Percentiles rank a stretch among this genome's conserved stretches.
phyloP scores from a whole-genome alignment of 2,113 vertebrate species.

The Catagonus wagneri region DNA sequence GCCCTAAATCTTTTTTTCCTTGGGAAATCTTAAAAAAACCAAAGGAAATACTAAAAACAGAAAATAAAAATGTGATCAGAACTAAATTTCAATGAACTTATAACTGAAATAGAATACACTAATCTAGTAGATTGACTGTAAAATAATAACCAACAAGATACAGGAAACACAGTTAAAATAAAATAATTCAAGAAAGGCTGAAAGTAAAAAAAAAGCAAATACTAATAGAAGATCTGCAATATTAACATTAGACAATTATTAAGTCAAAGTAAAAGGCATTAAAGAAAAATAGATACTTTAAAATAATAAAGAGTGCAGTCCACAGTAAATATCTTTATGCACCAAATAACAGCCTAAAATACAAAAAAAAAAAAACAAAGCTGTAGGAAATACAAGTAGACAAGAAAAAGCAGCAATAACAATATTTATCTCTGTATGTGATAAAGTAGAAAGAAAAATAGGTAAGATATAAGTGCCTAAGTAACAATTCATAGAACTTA shows the following conservation, averaged over 20 bases:
- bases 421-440: not conserved
- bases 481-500: not conserved
- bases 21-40: not conserved
- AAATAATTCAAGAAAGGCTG: not conserved
- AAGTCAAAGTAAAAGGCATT: slow-evolving; percentile 30
- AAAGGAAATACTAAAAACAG: slow-evolving; percentile 8
- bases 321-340: slow-evolving; percentile 7
- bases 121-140: slow-evolving; percentile 7
- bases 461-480: not conserved
- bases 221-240: not conserved
- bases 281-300: slow-evolving; percentile 33
- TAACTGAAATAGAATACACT: slow-evolving; percentile 34
- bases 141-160: slow-evolving; percentile 29
- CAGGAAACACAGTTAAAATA: slow-evolving; percentile 20
- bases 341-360: slow-evolving; percentile 23
- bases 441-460: slow-evolving; percentile 21
- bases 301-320: not conserved
- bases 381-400: not conserved
- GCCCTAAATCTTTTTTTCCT: slow-evolving; percentile 24
- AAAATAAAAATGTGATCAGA: slow-evolving; percentile 20
- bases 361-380: not conserved
- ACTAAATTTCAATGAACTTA: slow-evolving; percentile 31
- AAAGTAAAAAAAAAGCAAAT: slow-evolving; percentile 51
- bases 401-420: not conserved
- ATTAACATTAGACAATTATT: not conserved